Evolutionary conservation across 2,797 vertebrate genomes (phyloP), one percentile per base, ranked within the genome.

Genomic region (Denticeps clupeoides): DNA sequence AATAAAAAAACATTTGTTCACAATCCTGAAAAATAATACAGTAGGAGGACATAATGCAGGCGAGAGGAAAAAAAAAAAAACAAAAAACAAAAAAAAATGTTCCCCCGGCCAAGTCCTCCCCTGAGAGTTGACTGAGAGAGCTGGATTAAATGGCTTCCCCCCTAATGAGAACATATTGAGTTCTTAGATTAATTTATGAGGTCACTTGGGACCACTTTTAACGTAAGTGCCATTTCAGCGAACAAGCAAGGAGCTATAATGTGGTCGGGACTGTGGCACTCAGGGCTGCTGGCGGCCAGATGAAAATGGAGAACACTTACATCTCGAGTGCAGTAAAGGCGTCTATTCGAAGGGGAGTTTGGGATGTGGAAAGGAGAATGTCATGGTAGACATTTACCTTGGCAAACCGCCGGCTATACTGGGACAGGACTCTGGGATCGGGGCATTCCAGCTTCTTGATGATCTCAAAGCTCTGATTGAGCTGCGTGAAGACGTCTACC

Each of bases 401-500:
- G 60, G 93, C 88, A 70, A 99, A 99, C 40, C 93, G 89, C 24
- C 90, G 83, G 47, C 93, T 96, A 70, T 99, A 99, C 63, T 89
- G 87, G 47, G 88, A 90, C 77, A 93, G 82, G 63, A 98, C 89
- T 27, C 55, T 77, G 0, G 91, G 90, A 60, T 99, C 94, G 0
- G 94, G 95, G 62, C 95, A 98, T 41, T 98, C 92, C 55, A 99
- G 78, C 66, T 99, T 99, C 77, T 88, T 93, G 74, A 97, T 95
- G 69, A 98, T 98, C 76, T 98, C 95, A 67, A 95, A 99, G 72
- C 94, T 99, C 79, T 99, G 95, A 74, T 97, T 99, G 67, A 98
- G 93, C 69, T 99, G 95, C 0, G 95, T 98, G 79, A 99, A 99
- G 64, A 99, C 88, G 1, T 99, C 95, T 69, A 99, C 94, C 81